phyloP scores from a whole-genome alignment of 2,113 vertebrate species.

The Colinus virginianus region DNA sequence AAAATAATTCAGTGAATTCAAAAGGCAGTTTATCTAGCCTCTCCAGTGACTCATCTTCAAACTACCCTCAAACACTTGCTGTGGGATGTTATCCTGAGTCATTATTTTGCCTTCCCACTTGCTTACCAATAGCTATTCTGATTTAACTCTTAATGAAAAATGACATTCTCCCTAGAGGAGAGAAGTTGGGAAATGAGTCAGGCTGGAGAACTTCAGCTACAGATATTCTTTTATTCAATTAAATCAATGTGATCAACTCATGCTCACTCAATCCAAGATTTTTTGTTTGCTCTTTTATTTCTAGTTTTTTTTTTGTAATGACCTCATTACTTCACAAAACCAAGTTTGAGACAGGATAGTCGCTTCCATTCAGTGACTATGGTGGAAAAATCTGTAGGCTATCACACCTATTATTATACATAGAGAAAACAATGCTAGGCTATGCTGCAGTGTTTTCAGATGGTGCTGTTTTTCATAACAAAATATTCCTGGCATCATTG shows the following conservation, averaged over 20 bases:
- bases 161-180: not conserved
- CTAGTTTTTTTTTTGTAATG: not conserved
- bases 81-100: constrained; percentile 38
- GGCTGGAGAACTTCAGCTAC: not conserved
- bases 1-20: constrained; percentile 7
- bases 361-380: not conserved
- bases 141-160: constrained; percentile 46
- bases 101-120: constrained; percentile 30
- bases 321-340: not conserved
- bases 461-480: not conserved
- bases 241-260: not conserved
- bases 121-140: constrained; percentile 1
- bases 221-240: not conserved
- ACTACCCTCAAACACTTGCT: not conserved
- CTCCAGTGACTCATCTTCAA: constrained; percentile 38
- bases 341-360: not conserved
- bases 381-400: not conserved
- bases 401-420: not conserved
- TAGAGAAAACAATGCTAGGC: too few species aligned
- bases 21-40: not conserved
- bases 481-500: not conserved
- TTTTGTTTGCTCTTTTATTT: not conserved
- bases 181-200: not conserved
- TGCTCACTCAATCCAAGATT: not conserved
- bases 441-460: not conserved